A percentile compares a stretch with the other conserved stretches of the same genome.
Conservation (phyloP, 2,888 invertebrate genomes). For the Azorinus chamasolen region DNA sequence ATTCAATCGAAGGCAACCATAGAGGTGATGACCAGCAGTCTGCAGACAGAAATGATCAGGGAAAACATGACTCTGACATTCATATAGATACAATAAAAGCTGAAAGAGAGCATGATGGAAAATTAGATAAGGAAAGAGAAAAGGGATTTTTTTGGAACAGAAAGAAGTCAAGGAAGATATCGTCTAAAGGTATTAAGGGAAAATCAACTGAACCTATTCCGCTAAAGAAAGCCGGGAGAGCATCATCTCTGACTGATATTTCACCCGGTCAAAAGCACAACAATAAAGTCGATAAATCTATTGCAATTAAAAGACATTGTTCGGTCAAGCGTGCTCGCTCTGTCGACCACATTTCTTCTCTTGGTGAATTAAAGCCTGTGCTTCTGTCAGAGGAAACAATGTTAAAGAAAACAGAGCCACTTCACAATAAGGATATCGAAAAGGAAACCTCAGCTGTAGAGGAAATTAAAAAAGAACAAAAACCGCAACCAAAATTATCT, state of each 20-base stretch:
- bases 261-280: slow-evolving; percentile 5
- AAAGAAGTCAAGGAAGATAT: background rate
- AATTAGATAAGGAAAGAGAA: background rate
- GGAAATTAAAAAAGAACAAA: slow-evolving; percentile 9
- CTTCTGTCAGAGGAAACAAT: background rate
- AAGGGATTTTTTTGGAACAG: background rate
- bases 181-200: background rate
- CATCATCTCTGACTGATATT: slow-evolving; percentile 41
- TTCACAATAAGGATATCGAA: slow-evolving; percentile 4
- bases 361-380: background rate
- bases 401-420: slow-evolving; percentile 5
- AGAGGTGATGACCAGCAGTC: too few relatives aligned
- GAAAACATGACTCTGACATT: too few relatives aligned
- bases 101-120: too few relatives aligned
- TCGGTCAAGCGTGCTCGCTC: slow-evolving; percentile 18
- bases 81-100: too few relatives aligned
- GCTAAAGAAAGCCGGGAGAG: slow-evolving; percentile 11
- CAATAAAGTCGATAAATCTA: background rate
- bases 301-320: slow-evolving; percentile 1
- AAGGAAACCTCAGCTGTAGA: background rate
- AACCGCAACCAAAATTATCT: slow-evolving; percentile 52
- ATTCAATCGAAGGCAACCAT: too few relatives aligned
- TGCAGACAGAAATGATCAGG: too few relatives aligned
- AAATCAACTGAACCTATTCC: background rate
- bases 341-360: slow-evolving; percentile 7